phyloP scores from a whole-genome alignment of 2,113 vertebrate genomes.

The Rhynchopsitta pachyrhyncha region DNA sequence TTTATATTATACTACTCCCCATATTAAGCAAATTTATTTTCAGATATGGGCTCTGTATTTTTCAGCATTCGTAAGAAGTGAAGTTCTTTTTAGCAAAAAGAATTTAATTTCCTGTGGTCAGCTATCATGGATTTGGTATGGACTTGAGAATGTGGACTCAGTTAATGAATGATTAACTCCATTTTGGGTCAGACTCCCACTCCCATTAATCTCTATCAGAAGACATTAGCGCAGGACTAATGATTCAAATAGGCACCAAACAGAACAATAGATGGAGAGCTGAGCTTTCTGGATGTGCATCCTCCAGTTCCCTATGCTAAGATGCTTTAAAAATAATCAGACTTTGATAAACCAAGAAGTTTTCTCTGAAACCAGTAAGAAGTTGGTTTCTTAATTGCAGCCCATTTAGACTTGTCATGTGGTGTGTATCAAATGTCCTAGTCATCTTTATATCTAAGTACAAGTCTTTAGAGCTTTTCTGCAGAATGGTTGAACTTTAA shows the following conservation, averaged over 20 bases:
- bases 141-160: background rate
- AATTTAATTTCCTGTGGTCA: background rate
- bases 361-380: background rate
- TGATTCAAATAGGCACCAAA: background rate
- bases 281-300: background rate
- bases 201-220: background rate
- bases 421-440: background rate
- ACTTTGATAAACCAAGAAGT: background rate
- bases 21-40: conserved; percentile 3
- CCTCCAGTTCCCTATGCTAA: background rate
- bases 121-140: background rate
- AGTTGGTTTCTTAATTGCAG: background rate
- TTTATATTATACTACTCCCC: background rate
- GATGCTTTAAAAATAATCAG: conserved; percentile 3
- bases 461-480: background rate
- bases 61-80: background rate
- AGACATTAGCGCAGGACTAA: background rate
- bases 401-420: background rate
- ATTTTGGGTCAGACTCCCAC: background rate
- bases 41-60: background rate
- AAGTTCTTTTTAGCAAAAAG: conserved; percentile 1
- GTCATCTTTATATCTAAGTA: background rate
- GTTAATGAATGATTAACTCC: background rate
- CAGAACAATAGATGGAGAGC: background rate
- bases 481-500: background rate